phyloP scores from a whole-genome alignment of 2,113 vertebrate species.

The Rhodinocichla rosea region DNA sequence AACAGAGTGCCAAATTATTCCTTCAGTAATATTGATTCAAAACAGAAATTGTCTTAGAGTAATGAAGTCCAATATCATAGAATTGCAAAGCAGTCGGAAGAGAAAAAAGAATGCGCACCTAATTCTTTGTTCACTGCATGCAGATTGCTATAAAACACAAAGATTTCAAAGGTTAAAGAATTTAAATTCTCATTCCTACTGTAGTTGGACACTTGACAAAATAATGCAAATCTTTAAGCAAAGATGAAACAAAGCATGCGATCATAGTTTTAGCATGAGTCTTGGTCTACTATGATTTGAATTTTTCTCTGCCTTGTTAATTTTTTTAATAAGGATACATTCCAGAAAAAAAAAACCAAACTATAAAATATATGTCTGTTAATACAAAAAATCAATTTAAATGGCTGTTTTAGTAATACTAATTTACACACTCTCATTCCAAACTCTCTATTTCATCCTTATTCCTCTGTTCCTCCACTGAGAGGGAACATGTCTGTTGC shows the following conservation, averaged over 20 bases:
- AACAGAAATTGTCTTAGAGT: not conserved
- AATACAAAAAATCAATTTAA: not conserved
- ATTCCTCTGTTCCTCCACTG: not conserved
- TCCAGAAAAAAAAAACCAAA: not conserved
- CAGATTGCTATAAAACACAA: not conserved
- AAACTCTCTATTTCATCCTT: not conserved
- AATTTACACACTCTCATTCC: not conserved
- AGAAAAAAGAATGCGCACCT: not conserved
- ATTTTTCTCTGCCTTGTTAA: not conserved
- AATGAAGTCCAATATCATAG: not conserved
- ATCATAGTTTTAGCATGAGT: not conserved
- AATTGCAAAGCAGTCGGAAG: not conserved
- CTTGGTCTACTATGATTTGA: not conserved
- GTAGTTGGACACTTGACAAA: not conserved
- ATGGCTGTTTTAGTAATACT: not conserved
- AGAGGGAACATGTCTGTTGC: not conserved
- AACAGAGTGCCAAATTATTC: not conserved
- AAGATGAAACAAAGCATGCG: not conserved
- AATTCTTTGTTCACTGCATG: not conserved
- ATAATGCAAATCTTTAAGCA: not conserved
- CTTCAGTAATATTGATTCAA: not conserved
- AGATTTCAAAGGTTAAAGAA: not conserved
- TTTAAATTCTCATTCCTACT: not conserved
- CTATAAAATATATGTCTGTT: not conserved
- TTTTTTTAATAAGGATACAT: not conserved